Conservation (phyloP, 2,888 invertebrate genomes). For the Apomyelois bistriatella region DNA sequence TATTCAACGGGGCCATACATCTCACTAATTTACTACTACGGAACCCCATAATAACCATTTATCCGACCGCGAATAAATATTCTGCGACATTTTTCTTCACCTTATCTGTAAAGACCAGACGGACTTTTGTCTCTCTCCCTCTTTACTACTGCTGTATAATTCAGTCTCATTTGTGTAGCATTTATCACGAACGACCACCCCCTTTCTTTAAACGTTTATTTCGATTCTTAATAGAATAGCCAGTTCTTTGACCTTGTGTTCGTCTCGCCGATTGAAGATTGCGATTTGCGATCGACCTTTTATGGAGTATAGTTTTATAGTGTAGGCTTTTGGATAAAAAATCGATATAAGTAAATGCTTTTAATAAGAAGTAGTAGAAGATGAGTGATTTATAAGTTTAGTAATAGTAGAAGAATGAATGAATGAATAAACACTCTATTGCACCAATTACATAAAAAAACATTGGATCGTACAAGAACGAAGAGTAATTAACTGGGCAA, state of each 20-base stretch:
- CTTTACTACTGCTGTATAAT: slow-evolving; percentile 22
- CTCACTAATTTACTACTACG: slow-evolving; percentile 75
- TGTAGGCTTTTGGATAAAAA: too few relatives aligned
- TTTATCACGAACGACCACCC: slow-evolving; percentile 54
- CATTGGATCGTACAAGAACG: too few relatives aligned
- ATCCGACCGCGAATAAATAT: slow-evolving; percentile 69
- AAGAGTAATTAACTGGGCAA: too few relatives aligned
- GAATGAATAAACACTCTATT: too few relatives aligned
- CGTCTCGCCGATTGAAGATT: slow-evolving; percentile 30
- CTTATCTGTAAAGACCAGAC: slow-evolving; percentile 72
- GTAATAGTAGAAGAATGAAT: too few relatives aligned
- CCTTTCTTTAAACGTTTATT: slow-evolving; percentile 67
- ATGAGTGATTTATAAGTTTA: too few relatives aligned
- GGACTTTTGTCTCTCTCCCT: slow-evolving; percentile 36
- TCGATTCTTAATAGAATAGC: slow-evolving; percentile 76
- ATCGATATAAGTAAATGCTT: too few relatives aligned
- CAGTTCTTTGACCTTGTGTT: slow-evolving; percentile 67
- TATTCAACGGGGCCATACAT: slow-evolving; percentile 73
- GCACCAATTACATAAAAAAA: too few relatives aligned
- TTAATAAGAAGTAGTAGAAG: too few relatives aligned
- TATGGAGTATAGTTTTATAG: not conserved
- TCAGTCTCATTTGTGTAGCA: slow-evolving; percentile 36
- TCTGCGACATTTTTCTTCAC: slow-evolving; percentile 74
- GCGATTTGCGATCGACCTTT: slow-evolving; percentile 22
- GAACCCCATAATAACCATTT: slow-evolving; percentile 75